Evolutionary conservation across 2,888 invertebrate species (phyloP).

Genomic region (Melanophora roralis): DNA sequence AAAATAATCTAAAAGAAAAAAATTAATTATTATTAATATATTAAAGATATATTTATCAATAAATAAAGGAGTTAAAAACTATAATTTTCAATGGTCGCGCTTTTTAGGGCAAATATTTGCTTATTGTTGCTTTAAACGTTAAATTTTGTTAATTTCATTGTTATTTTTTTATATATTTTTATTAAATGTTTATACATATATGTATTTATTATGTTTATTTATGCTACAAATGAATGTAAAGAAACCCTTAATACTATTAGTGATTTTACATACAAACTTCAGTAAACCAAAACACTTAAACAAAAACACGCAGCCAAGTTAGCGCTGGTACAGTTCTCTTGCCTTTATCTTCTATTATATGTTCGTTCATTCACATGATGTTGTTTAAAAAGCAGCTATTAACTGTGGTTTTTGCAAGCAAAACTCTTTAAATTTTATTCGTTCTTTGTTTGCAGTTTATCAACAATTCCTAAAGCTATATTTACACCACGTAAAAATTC

Average conservation of each 20-base stretch:
- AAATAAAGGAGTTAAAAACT: too few relatives aligned
- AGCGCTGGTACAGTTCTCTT: neutral
- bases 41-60: too few relatives aligned
- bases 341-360: neutral
- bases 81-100: too few relatives aligned
- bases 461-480: too few relatives aligned
- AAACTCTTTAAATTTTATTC: neutral
- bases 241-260: neutral
- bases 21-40: too few relatives aligned
- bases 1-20: too few relatives aligned
- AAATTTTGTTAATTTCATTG: slow-evolving; percentile 41
- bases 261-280: slow-evolving; percentile 8
- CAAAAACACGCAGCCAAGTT: neutral
- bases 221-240: neutral
- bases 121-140: too few relatives aligned
- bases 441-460: too few relatives aligned
- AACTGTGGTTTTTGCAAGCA: slow-evolving; percentile 12
- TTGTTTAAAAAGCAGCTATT: neutral
- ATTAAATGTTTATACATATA: too few relatives aligned
- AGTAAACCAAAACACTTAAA: neutral
- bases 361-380: neutral
- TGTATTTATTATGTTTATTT: neutral
- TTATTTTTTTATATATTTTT: slow-evolving; percentile 28
- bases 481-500: too few relatives aligned
- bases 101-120: too few relatives aligned